Base-by-base conservation (phyloP, 2,888 invertebrate species). In the Arrhopalites spinosus region DNA sequence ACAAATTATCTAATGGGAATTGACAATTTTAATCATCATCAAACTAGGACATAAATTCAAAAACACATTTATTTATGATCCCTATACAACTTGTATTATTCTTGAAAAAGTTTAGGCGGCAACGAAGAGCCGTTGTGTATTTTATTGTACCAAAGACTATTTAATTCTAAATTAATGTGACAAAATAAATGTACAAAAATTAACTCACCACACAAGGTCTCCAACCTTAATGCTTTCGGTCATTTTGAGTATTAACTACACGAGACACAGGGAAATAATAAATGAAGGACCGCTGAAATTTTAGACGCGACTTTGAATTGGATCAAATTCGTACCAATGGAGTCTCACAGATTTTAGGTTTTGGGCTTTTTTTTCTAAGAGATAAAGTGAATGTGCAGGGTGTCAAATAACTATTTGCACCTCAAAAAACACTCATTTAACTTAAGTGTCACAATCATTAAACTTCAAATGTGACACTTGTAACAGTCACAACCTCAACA, bases 191-290 rank as follows among this genome's bases (percentile, higher is more conserved):
- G 53, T 23, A 25, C 63, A 64, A 70, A 43, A 61, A 20, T 11
- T 23, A 71, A 87, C 90, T 87, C 87, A 91, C 91, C 91, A 91
- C 82, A 91, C 91, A 81, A 91, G 86, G 87, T 90, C 90, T 83
- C 90, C 90, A 83, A 90, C 86, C 87, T 90, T 89, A 84, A 88
- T 89, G 84, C 87, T 86, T 80, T 88, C 88, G 83, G 88, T 87
- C 89, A 90, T 90, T 45, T 45, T 64, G 47, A 27, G 0, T 13
- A 36, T 2, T 43, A 15, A n/a, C 43, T 23, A n/a, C 2, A 27
- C 27, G 11, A 13, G 30, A 11, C 43, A 17, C 13, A 43, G n/a
- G n/a, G n/a, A 23, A 20, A 20, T 8, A 25, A n/a, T n/a, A n/a
- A n/a, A 66, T 20, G 2, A 43, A 36, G 30, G 20, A 36, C 66